Evolutionary conservation across 2,797 vertebrate species (phyloP).

Genomic region (Ceryle rudis): DNA sequence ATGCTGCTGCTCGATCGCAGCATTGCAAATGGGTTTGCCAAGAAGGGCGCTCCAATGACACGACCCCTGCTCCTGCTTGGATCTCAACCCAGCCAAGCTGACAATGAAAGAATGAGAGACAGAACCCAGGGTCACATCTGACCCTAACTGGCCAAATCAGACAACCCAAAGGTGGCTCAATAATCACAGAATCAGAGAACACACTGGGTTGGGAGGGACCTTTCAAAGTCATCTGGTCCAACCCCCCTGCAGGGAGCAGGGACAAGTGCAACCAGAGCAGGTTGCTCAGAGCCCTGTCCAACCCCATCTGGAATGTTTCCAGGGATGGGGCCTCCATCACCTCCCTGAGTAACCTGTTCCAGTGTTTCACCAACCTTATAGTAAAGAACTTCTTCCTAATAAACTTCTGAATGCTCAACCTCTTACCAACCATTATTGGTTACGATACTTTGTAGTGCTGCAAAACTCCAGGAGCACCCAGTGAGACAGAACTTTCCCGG

Average conservation of each 20-base stretch:
- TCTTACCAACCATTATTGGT: not conserved
- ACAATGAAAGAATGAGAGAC: not conserved
- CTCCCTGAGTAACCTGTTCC: too few species aligned
- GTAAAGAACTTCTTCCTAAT: too few species aligned
- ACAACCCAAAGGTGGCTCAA: not conserved
- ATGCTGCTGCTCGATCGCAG: fast-evolving
- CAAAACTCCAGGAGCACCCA: not conserved
- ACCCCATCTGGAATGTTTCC: too few species aligned
- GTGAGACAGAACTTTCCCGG: not conserved
- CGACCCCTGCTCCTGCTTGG: not conserved
- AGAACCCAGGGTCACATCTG: not conserved
- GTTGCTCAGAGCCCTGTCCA: too few species aligned
- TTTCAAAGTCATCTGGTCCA: too few species aligned
- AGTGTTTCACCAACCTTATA: too few species aligned
- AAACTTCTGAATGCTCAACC: not conserved
- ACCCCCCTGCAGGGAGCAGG: too few species aligned
- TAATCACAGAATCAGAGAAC: too few species aligned
- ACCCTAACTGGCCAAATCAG: not conserved
- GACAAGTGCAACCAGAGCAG: too few species aligned
- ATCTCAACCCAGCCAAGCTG: not conserved
- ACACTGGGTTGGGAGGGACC: too few species aligned
- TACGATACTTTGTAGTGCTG: fast-evolving
- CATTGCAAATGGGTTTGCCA: not conserved
- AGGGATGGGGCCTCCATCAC: too few species aligned
- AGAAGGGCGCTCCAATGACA: not conserved